phyloP scores from a whole-genome alignment of 2,113 vertebrate species.

The Oceanodroma tethys region DNA sequence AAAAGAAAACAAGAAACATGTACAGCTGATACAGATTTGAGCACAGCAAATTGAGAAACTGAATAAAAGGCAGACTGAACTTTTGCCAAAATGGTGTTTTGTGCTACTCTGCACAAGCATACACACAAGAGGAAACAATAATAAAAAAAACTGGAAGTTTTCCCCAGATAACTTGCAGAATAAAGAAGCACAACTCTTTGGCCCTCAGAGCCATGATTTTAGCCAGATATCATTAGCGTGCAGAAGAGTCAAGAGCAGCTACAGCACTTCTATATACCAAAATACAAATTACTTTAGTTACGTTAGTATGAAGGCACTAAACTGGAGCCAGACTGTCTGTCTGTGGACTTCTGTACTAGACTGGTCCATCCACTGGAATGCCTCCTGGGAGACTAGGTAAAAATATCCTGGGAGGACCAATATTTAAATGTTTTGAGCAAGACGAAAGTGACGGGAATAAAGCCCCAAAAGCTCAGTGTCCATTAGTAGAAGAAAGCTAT shows the following conservation, averaged over 20 bases:
- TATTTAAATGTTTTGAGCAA: slow-evolving; percentile 54
- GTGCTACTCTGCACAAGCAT: background rate
- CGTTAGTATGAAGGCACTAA: slow-evolving; percentile 51
- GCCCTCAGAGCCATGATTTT: background rate
- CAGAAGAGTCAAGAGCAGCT: slow-evolving; percentile 39
- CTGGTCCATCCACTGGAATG: slow-evolving; percentile 65
- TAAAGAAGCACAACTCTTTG: background rate
- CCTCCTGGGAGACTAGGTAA: slow-evolving; percentile 55
- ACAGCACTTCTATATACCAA: slow-evolving; percentile 56
- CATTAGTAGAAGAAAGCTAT: background rate
- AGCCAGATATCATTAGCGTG: slow-evolving; percentile 51
- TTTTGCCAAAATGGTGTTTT: slow-evolving; percentile 19
- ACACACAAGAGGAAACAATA: background rate
- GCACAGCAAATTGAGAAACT: background rate
- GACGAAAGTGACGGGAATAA: background rate
- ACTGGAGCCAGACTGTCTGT: slow-evolving; percentile 79
- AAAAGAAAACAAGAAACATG: background rate
- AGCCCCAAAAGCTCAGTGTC: background rate
- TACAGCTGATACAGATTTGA: background rate
- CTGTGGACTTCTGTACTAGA: slow-evolving; percentile 55
- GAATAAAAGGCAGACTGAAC: background rate
- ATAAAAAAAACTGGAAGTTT: background rate
- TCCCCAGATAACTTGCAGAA: slow-evolving; percentile 14
- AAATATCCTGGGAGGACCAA: slow-evolving; percentile 62
- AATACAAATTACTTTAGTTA: slow-evolving; percentile 62